phyloP scores from a whole-genome alignment of 2,113 vertebrate genomes.

The Calyptommatus sinebrachiatus region DNA sequence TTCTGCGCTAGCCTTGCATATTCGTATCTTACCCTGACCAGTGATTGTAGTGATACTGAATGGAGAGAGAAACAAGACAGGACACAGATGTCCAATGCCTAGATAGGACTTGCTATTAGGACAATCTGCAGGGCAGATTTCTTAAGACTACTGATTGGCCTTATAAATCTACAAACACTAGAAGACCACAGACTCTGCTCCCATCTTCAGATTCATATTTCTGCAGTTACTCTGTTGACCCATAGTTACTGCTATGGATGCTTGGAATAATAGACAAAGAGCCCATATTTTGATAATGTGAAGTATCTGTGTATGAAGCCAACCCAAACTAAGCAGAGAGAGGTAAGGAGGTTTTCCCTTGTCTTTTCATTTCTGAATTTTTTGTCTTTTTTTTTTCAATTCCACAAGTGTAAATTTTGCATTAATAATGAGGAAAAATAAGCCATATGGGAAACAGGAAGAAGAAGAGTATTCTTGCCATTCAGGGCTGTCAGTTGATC shows the following conservation, averaged over 20 bases:
- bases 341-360: neutral
- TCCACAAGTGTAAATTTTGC: neutral
- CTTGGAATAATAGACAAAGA: neutral
- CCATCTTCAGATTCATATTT: neutral
- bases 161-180: neutral
- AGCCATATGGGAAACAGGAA: neutral
- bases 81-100: neutral
- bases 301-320: neutral
- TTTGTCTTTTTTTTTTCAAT: neutral
- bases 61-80: neutral
- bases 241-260: neutral
- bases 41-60: neutral
- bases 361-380: neutral
- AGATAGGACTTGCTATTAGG: neutral
- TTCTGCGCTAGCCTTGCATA: neutral
- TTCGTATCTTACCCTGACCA: neutral
- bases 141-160: neutral
- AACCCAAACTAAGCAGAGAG: no score
- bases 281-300: neutral
- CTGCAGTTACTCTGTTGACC: neutral
- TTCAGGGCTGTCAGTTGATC: neutral
- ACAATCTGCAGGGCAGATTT: neutral
- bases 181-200: neutral
- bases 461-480: neutral
- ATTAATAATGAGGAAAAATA: neutral